Evolutionary conservation across 2,888 invertebrate genomes (phyloP).

Genomic region (Eupelmus urozonus): DNA sequence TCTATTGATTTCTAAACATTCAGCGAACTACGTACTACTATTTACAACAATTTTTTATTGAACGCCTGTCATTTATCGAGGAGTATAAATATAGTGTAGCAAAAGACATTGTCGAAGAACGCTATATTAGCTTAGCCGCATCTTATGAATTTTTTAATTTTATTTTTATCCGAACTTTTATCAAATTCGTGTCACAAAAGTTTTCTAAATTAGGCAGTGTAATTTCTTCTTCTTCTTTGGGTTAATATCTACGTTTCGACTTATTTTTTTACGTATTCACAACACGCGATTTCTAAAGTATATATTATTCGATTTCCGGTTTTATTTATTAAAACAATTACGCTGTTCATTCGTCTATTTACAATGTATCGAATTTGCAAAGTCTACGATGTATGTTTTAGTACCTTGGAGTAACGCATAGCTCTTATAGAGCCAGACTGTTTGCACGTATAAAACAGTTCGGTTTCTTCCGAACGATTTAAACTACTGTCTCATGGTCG

Average conservation of each 20-base stretch:
- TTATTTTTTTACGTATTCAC: constrained; percentile 21
- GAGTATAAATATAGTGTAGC: constrained; percentile 45
- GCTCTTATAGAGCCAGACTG: constrained; percentile 55
- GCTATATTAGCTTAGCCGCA: constrained; percentile 53
- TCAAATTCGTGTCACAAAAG: constrained; percentile 32
- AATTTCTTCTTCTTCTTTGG: not conserved
- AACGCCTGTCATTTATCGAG: constrained; percentile 32
- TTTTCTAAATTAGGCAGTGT: constrained; percentile 58
- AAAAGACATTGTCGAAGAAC: constrained; percentile 60
- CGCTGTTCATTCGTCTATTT: constrained; percentile 39
- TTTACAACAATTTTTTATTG: constrained; percentile 42
- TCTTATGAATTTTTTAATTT: constrained; percentile 45
- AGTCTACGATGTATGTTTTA: constrained; percentile 50
- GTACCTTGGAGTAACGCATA: constrained; percentile 56
- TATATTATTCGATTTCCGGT: constrained; percentile 5
- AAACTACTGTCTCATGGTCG: constrained; percentile 73
- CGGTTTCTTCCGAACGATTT: constrained; percentile 58
- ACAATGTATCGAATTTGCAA: constrained; percentile 33
- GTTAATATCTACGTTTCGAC: constrained; percentile 18
- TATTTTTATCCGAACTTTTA: constrained; percentile 15
- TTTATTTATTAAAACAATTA: constrained; percentile 27
- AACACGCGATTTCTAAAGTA: not conserved
- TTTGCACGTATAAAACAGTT: constrained; percentile 57
- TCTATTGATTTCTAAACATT: constrained; percentile 66
- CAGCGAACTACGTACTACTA: constrained; percentile 55